These are phyloP conservation scores for Tigriopus californicus DNA, from an alignment of 2,888 invertebrate species.

Conservation along the genomic window DNA sequence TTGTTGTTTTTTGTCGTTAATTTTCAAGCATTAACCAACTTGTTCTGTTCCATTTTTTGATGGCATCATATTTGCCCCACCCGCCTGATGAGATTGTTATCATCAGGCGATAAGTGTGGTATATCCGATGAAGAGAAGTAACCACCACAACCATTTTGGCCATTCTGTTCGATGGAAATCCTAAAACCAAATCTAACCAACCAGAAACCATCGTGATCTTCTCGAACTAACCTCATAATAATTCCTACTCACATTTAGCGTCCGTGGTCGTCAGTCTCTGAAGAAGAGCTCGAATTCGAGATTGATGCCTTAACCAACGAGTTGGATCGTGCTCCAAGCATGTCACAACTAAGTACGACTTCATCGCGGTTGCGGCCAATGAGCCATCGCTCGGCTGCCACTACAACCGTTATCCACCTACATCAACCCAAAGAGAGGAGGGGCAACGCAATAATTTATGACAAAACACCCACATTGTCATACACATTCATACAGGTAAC, in stretches of 20 bases:
- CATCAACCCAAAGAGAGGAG: slow-evolving; percentile 7
- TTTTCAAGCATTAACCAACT: too few relatives aligned
- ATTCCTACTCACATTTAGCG: neutral
- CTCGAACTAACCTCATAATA: neutral
- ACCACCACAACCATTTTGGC: neutral
- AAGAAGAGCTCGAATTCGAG: slow-evolving; percentile 1
- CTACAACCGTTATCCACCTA: neutral
- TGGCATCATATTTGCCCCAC: too few relatives aligned
- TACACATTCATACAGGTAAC: neutral
- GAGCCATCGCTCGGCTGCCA: neutral
- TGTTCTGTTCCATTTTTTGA: too few relatives aligned
- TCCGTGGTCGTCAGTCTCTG: slow-evolving; percentile 1
- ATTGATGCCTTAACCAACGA: neutral
- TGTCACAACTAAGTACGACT: slow-evolving; percentile 3
- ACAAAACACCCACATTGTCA: slow-evolving; percentile 1
- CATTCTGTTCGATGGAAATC: too few relatives aligned
- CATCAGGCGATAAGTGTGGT: too few relatives aligned
- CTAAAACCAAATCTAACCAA: neutral
- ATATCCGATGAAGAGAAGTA: neutral
- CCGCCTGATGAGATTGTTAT: too few relatives aligned
- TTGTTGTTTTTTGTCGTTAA: too few relatives aligned
- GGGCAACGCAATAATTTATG: slow-evolving; percentile 6
- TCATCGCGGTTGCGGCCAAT: neutral
- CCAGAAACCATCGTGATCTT: neutral
- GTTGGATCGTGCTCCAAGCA: neutral